Base-by-base conservation (phyloP, 2,113 vertebrate genomes). In the Mobula hypostoma region DNA sequence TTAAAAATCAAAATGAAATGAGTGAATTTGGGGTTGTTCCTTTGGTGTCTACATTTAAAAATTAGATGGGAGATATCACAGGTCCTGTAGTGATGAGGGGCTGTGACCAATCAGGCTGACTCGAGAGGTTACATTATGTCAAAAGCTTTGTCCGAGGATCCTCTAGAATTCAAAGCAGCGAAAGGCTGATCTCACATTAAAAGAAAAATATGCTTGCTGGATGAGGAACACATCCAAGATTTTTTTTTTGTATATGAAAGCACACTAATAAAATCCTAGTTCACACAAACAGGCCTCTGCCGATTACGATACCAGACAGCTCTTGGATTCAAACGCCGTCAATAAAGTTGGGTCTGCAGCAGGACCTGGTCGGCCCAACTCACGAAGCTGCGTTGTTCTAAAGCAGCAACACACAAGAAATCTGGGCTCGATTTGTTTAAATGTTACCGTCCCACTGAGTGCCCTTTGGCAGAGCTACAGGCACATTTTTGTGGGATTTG, bases 401-500 rank as follows among this genome's bases (percentile, higher is more conserved):
- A 61, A 87, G 83, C 56, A 61, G 56, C 2, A 63, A 4, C 24
- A 29, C 61, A 7, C 27, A 32, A 63, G 27, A 66, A 66, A 32
- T 90, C 61, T 90, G 85, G 58, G 29, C 58, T 90, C 61, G 29
- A 32, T 90, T 90, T 90, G 85, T 90, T 90, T 90, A 66, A 90
- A 90, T 90, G 14, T 90, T 90, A 90, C 85, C 85, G 32, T 14
- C 85, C 85, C 58, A 17, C 85, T 90, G 85, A 90, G 61, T 90
- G 61, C 85, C 85, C 85, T 90, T 61, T 90, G 85, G 85, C 85
- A 90, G 58, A 90, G 17, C 61, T 17, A 32, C 61, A 90, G 85
- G 85, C n/a, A 19, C 85, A 90, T 90, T 90, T 90, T 90, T 90
- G 85, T 66, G 58, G 85, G 61, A 90, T 90, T 66, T 90, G 85